Evolutionary conservation across 2,888 invertebrate genomes (phyloP), one percentile per base, ranked within the genome.

Genomic region (Aricia artaxerxes): DNA sequence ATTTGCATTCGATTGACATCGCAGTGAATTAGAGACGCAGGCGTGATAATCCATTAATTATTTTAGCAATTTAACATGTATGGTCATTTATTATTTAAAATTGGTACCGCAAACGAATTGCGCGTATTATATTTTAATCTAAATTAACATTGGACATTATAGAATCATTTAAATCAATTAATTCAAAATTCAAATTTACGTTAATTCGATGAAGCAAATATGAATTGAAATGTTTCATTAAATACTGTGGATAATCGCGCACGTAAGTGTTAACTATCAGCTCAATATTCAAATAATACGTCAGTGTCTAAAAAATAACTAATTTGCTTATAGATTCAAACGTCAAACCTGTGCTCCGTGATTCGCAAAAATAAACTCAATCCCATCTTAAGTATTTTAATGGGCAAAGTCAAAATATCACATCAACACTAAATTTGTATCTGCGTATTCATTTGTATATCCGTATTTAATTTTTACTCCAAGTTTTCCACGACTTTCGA

Each of bases 1-100:
- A 76, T 76, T 76, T 76, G 76, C 76, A 76, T 76, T 76, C 76
- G 76, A 76, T 57, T 76, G 76, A 76, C 76, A 76, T 76, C 38
- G 76, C 31, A 75, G 75, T 76, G 76, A 76, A 76, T 76, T 76
- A 76, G 76, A 75, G 53, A 76, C 13, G 13, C 44, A 24, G 76
- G 76, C 57, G 76, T 16, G 76, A 76, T 76, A 76, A 76, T 76
- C 53, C 76, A 76, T 76, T 76, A 76, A 76, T 76, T 76, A 76
- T 76, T 76, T 76, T 35, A 57, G 76, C 76, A 76, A 76, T 76
- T 76, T 76, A 76, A 76, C 76, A 76, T 76, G 76, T 76, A 76
- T 6, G 76, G 31, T 76, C 76, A 57, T 76, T 76, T 76, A 76
- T 76, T 76, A 76, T 76, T 76, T 57, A 76, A 76, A 76, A 76